phyloP scores from a whole-genome alignment of 2,888 invertebrate genomes.

The Mayetiola destructor region DNA sequence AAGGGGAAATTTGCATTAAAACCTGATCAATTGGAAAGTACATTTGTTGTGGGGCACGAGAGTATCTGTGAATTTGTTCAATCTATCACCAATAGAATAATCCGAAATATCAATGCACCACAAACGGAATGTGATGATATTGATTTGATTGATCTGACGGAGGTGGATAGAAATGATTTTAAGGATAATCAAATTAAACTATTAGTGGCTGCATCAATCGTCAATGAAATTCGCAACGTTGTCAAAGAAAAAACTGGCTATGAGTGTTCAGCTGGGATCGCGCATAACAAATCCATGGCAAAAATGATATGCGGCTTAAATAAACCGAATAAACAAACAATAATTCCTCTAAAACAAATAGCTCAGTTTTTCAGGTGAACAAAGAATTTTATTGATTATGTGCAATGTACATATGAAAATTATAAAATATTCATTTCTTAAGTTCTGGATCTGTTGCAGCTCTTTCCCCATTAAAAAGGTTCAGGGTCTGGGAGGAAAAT shows the following conservation, averaged over 20 bases:
- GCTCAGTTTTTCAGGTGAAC: conserved; percentile 18
- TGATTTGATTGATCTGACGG: conserved; percentile 33
- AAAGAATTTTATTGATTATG: neutral
- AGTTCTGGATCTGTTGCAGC: conserved; percentile 31
- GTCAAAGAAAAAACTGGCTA: conserved; percentile 73
- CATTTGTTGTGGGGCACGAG: conserved; percentile 47
- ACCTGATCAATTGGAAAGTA: conserved; percentile 41
- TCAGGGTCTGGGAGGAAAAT: conserved; percentile 84
- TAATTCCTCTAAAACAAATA: conserved; percentile 48
- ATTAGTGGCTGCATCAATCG: conserved; percentile 67
- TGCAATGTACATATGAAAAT: neutral
- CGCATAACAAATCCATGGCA: conserved; percentile 89
- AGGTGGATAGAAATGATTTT: conserved; percentile 35
- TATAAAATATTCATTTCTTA: neutral
- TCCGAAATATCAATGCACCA: neutral
- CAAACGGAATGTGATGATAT: conserved; percentile 32
- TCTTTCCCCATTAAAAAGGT: conserved; percentile 69
- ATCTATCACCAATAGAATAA: conserved; percentile 33
- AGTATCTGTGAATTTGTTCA: conserved; percentile 40
- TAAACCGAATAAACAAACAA: conserved; percentile 84
- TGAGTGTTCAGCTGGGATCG: conserved; percentile 90
- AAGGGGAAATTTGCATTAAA: conserved; percentile 31
- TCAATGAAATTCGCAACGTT: conserved; percentile 72
- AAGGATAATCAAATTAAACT: conserved; percentile 51
- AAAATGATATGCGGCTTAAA: conserved; percentile 88